Conservation (phyloP, 2,888 invertebrate genomes). For the Crepidodera aurea region DNA sequence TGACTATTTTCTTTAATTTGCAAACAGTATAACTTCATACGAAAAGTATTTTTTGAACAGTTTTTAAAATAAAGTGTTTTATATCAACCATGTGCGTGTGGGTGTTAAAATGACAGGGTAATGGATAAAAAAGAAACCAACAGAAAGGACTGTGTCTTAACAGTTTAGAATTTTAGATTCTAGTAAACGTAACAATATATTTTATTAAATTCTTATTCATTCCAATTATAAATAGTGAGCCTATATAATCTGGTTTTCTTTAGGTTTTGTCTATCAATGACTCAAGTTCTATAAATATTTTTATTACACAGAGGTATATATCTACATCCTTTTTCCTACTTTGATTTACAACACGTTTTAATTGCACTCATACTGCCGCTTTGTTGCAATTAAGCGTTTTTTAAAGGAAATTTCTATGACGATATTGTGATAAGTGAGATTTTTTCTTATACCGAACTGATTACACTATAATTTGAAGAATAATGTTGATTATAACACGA, state of each 20-base stretch:
- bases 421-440: not conserved
- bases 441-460: too few relatives aligned
- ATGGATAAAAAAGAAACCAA: not conserved
- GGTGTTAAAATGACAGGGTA: conserved; percentile 11
- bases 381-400: conserved; percentile 10
- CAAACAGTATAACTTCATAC: not conserved
- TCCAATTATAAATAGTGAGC: not conserved
- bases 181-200: not conserved
- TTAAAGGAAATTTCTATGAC: not conserved
- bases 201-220: not conserved
- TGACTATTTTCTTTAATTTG: not conserved
- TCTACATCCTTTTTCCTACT: conserved; percentile 17
- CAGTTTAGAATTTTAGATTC: not conserved
- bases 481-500: too few relatives aligned
- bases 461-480: too few relatives aligned
- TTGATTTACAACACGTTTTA: conserved; percentile 4
- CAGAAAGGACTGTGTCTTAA: not conserved
- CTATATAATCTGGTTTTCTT: not conserved
- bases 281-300: conserved; percentile 29
- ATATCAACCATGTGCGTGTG: conserved; percentile 23
- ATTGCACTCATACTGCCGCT: too few relatives aligned
- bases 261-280: conserved; percentile 12
- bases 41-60: not conserved
- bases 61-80: conserved; percentile 11
- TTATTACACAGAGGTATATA: conserved; percentile 15